Conservation (phyloP, 2,113 vertebrate species). For the Dasyprocta punctata region DNA sequence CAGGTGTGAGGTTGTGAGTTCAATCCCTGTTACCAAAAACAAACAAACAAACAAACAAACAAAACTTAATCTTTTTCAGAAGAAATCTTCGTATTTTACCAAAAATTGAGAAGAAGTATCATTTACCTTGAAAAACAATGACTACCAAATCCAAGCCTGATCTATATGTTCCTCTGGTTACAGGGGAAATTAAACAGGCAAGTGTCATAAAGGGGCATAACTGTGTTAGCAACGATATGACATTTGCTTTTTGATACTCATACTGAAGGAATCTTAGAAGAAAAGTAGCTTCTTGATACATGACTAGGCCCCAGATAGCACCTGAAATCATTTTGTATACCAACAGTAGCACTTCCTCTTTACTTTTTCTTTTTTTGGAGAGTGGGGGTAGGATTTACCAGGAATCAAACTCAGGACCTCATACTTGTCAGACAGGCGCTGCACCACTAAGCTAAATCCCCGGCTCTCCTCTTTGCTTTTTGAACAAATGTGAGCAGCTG, state of each 20-base stretch:
- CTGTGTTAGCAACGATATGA: neutral
- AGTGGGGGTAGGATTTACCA: too few species aligned
- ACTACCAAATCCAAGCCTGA: neutral
- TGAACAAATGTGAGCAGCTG: conserved; percentile 32
- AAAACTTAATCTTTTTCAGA: conserved; percentile 15
- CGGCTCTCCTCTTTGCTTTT: neutral
- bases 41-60: too few species aligned
- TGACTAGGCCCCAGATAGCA: neutral
- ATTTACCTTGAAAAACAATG: conserved; percentile 42
- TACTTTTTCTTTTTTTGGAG: neutral
- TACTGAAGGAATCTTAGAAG: conserved; percentile 13
- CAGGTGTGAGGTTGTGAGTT: too few species aligned
- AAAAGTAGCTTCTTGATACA: neutral
- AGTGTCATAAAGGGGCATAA: conserved; percentile 15
- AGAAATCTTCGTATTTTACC: neutral
- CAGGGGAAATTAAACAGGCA: conserved; percentile 38
- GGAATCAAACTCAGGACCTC: too few species aligned
- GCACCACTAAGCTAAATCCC: too few species aligned
- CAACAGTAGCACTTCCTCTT: neutral
- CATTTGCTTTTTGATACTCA: neutral
- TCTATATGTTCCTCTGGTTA: conserved; percentile 28
- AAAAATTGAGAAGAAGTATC: conserved; percentile 11
- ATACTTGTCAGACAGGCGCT: too few species aligned
- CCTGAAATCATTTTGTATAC: neutral
- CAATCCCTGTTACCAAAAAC: too few species aligned